phyloP scores from a whole-genome alignment of 1,140 invertebrate genomes.

The Ostrea edulis region DNA sequence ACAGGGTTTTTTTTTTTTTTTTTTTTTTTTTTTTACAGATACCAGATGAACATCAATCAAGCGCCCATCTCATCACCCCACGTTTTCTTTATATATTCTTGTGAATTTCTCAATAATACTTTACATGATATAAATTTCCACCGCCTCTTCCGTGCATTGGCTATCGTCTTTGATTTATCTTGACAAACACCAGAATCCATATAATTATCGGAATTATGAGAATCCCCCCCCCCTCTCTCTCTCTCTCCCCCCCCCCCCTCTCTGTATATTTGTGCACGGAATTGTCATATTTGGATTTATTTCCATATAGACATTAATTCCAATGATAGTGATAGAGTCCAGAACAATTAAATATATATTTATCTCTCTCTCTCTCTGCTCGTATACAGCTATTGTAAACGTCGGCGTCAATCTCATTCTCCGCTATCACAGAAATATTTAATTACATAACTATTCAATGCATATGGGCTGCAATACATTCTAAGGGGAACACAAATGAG shows the following conservation, averaged over 20 bases:
- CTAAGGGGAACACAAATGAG: not conserved
- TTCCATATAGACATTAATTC: not conserved
- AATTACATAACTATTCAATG: constrained; percentile 27
- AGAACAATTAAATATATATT: not conserved
- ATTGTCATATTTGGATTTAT: not conserved
- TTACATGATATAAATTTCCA: too few species aligned
- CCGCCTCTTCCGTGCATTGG: not conserved
- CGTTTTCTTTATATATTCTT: too few species aligned
- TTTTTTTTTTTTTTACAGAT: too few species aligned
- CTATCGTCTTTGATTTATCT: not conserved
- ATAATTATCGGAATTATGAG: not conserved
- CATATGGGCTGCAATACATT: not conserved
- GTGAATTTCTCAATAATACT: too few species aligned
- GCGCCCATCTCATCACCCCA: too few species aligned
- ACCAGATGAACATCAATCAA: too few species aligned
- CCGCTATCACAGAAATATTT: not conserved
- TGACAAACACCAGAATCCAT: not conserved
- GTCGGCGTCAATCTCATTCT: not conserved
- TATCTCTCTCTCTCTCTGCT: not conserved
- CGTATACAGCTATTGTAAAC: not conserved
- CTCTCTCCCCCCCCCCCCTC: too few species aligned
- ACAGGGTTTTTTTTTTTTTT: too few species aligned
- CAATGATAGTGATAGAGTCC: not conserved
- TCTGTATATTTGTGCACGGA: not conserved
- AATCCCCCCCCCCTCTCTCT: too few species aligned